These are phyloP conservation scores for Drosophila mettleri DNA, from an alignment of 2,888 invertebrate species.

Conservation along the genomic window DNA sequence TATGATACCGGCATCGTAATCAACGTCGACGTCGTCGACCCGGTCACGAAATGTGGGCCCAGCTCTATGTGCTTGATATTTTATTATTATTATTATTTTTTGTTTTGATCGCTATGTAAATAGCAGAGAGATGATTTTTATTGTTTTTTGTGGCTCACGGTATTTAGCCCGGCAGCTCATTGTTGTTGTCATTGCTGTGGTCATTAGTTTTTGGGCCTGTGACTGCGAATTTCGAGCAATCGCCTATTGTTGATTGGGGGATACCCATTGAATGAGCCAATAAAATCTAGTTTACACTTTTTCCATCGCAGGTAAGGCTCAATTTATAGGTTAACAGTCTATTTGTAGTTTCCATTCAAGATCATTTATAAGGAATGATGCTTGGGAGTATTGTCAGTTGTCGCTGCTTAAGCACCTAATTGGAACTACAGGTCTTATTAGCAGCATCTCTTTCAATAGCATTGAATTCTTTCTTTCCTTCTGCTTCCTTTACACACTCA, in stretches of 20 bases:
- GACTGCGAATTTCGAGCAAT: constrained; percentile 36
- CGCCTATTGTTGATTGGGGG: constrained; percentile 15
- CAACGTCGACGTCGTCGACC: constrained; percentile 49
- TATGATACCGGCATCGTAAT: constrained; percentile 68
- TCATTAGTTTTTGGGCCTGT: constrained; percentile 17
- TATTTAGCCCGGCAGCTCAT: constrained; percentile 43
- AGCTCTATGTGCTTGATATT: constrained; percentile 27
- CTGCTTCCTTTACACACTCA: constrained; percentile 2
- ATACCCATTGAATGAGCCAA: constrained; percentile 10
- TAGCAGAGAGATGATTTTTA: constrained; percentile 68
- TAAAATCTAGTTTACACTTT: background rate
- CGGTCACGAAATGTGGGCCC: constrained; percentile 43
- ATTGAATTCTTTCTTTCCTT: background rate
- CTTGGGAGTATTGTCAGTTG: background rate
- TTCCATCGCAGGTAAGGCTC: background rate
- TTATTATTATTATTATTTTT: constrained; percentile 30
- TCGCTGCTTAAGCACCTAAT: background rate
- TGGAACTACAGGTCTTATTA: constrained; percentile 12
- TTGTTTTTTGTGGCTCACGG: constrained; percentile 51
- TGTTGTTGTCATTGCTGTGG: background rate
- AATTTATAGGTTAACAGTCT: too few relatives aligned
- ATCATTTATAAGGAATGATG: background rate
- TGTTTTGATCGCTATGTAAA: constrained; percentile 77
- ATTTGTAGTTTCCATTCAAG: background rate
- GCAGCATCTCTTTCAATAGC: background rate